Base-by-base conservation (phyloP, 2,797 vertebrate genomes). In the Pipistrellus pipistrellus region DNA sequence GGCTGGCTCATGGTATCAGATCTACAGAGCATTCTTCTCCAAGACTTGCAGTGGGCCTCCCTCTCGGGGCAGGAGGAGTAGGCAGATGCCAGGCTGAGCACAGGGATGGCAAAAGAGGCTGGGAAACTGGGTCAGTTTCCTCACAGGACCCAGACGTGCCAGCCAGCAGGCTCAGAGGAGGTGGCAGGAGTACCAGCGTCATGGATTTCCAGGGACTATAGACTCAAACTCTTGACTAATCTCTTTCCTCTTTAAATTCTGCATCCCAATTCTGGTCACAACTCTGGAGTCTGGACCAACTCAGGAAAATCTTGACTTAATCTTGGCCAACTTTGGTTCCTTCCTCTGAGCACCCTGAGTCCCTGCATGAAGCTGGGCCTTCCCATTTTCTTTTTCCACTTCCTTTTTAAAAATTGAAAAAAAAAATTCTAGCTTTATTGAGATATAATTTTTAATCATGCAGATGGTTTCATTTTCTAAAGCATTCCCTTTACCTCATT, bases 161-260 rank as follows among this genome's bases (percentile, higher is more conserved):
- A 84, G 66, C 30, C 25, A 35, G 23, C 6, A 6, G 0, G 57
- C 23, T 91, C 78, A 55, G 92, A 21, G 32, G 32, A 87, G 32
- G 8, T 0, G 4, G 88, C 17, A 46, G 48, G 30, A 81, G 27
- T 27, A 23, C 57, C 55, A 72, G 30, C 1, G 14, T 27, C 20
- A 32, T 0, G 2, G 32, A 30, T 73, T 72, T 69, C 51, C 38
- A n/a, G 17, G 20, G 17, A 46, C 30, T 12, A 0, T 30, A 44
- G 55, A 48, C 64, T 93, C 57, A 55, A 12, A 51, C 30, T 35
- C 17, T 68, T 62, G 72, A 69, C 7, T 21, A 77, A 78, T 68
- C 12, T 48, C 64, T 93, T 83, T 92, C 73, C 23, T 81, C 51
- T 94, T 85, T 85, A 90, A 91, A 84, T 3, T 35, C 20, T 53